Conservation (phyloP, 35 echinoderm and acorn worm species). For the Apostichopus californicus region DNA sequence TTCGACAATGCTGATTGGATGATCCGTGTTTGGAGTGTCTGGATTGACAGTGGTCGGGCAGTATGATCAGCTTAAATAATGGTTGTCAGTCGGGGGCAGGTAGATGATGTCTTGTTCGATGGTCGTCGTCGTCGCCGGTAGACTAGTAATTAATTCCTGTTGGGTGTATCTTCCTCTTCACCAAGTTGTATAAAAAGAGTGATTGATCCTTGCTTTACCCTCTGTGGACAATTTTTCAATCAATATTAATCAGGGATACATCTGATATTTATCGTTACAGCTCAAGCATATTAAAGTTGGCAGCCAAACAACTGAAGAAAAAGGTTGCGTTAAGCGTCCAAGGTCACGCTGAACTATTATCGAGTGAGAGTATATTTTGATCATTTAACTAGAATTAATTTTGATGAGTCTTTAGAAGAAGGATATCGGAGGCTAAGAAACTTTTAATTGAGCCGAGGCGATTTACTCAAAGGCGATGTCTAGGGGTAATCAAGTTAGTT, state of each 20-base stretch:
- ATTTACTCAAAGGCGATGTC: not conserved
- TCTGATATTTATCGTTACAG: conserved; percentile 8
- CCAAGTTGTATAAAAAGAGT: not conserved
- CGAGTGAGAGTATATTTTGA: not conserved
- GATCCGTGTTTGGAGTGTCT: not conserved
- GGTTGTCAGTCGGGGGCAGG: not conserved
- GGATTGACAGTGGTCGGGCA: not conserved
- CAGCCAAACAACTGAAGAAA: not conserved
- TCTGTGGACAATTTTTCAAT: conserved; percentile 6
- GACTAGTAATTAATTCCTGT: conserved; percentile 2
- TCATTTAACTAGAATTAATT: conserved; percentile 16
- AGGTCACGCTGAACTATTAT: not conserved
- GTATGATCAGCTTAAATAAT: not conserved
- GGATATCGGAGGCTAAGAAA: not conserved
- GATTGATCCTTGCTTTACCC: not conserved
- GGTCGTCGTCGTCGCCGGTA: not conserved
- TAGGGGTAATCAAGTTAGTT: not conserved
- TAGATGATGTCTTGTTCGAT: not conserved
- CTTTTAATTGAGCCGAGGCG: not conserved
- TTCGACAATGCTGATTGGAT: not conserved
- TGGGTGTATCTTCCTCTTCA: not conserved
- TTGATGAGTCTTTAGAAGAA: not conserved
- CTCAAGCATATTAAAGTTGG: not conserved
- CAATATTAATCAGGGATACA: conserved; percentile 19
- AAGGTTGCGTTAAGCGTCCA: not conserved